Conservation (phyloP, 2,113 vertebrate genomes). For the Dasypus novemcinctus region DNA sequence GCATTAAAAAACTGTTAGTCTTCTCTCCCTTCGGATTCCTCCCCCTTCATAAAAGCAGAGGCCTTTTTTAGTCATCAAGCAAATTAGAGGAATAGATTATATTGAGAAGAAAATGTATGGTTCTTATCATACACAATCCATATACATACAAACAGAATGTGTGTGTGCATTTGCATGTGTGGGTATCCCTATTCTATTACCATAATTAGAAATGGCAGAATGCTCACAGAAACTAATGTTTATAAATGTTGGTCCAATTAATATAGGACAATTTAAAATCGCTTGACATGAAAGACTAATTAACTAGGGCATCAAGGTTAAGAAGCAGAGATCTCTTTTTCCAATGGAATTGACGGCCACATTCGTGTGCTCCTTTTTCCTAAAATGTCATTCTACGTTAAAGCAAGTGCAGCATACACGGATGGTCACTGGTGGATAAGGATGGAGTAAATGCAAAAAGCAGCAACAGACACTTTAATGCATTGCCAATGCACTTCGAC, state of each 20-base stretch:
- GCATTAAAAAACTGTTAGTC: not conserved
- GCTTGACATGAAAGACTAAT: not conserved
- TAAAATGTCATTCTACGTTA: not conserved
- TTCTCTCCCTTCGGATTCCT: not conserved
- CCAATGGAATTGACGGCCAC: not conserved
- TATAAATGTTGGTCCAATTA: not conserved
- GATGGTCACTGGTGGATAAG: not conserved
- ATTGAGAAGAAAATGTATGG: not conserved
- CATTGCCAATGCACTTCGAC: not conserved
- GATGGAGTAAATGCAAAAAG: not conserved
- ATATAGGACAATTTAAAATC: not conserved
- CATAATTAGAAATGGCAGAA: not conserved
- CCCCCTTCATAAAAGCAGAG: not conserved
- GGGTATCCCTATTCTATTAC: not conserved
- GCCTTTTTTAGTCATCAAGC: not conserved
- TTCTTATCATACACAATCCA: not conserved
- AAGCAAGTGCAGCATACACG: not conserved
- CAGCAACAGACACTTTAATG: not conserved
- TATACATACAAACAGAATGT: too few relatives aligned
- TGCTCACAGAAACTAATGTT: not conserved
- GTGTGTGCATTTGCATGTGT: not conserved
- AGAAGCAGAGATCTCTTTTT: not conserved
- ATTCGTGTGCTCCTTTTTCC: not conserved
- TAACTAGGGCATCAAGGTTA: not conserved
- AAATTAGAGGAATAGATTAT: not conserved